These are phyloP conservation scores for Anastrepha ludens DNA, from an alignment of 1,140 invertebrate species.

Conservation along the genomic window DNA sequence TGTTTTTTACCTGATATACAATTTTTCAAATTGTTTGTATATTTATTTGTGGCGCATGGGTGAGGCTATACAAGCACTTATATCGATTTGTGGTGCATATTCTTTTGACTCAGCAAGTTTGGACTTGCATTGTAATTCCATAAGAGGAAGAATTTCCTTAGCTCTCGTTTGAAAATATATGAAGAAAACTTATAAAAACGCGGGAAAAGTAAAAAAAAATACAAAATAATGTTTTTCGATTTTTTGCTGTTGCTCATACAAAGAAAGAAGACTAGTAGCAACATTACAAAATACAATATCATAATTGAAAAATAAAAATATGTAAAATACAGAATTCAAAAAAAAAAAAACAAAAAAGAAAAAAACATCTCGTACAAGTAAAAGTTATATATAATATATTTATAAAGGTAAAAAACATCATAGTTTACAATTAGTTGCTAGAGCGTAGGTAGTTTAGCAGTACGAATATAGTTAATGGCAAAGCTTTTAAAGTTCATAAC, in stretches of 20 bases:
- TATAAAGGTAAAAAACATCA: constrained; percentile 24
- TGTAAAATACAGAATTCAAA: neutral
- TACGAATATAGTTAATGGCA: constrained; percentile 46
- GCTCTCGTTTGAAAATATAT: neutral
- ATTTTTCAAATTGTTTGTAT: neutral
- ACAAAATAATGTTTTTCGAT: neutral
- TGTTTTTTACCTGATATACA: too few relatives aligned
- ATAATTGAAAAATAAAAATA: constrained; percentile 8
- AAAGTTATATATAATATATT: too few relatives aligned
- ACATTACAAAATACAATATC: constrained; percentile 61
- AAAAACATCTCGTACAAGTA: neutral
- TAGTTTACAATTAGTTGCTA: constrained; percentile 36
- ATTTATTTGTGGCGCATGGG: neutral
- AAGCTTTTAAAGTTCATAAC: constrained; percentile 63
- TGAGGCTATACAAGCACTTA: neutral
- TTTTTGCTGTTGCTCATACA: constrained; percentile 71
- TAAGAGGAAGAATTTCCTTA: neutral
- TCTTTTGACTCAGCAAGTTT: neutral
- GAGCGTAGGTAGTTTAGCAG: constrained; percentile 58
- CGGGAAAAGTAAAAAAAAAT: neutral
- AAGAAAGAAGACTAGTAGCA: constrained; percentile 74
- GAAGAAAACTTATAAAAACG: neutral
- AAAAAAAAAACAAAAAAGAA: neutral
- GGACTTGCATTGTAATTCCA: neutral
- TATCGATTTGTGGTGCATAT: neutral